These are phyloP conservation scores for Neoarius graeffei DNA, from an alignment of 2,113 vertebrate genomes.

Conservation along the genomic window DNA sequence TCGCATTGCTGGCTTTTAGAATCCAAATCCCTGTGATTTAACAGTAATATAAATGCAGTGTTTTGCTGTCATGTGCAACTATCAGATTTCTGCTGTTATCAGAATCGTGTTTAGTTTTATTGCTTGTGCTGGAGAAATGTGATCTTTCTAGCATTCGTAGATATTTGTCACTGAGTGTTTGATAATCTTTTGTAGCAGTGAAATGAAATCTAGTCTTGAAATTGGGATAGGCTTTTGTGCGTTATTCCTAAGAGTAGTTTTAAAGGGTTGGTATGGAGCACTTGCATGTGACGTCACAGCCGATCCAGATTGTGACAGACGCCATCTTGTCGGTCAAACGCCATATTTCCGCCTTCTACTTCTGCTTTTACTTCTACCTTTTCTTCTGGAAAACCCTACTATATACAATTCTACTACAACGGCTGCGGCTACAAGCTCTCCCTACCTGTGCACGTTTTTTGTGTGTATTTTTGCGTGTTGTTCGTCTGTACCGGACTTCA, in stretches of 20 bases:
- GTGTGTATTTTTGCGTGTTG: too few species aligned
- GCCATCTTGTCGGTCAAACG: too few species aligned
- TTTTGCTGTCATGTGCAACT: constrained; percentile 38
- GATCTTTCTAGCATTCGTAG: constrained; percentile 24
- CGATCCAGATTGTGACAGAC: too few species aligned
- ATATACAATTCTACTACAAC: too few species aligned
- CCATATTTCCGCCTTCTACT: too few species aligned
- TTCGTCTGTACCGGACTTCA: too few species aligned
- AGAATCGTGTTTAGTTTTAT: constrained; percentile 34
- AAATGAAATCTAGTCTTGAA: not conserved
- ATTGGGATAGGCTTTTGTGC: not conserved
- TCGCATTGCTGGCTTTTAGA: constrained; percentile 28
- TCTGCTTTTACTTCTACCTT: too few species aligned
- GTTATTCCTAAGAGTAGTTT: not conserved
- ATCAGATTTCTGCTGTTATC: constrained; percentile 41
- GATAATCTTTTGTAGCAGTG: not conserved
- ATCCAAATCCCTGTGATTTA: constrained; percentile 28
- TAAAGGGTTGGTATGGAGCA: not conserved
- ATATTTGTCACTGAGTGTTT: constrained; percentile 40
- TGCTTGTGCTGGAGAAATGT: constrained; percentile 43
- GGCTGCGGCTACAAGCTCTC: too few species aligned
- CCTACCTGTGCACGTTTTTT: too few species aligned
- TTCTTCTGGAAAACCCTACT: too few species aligned
- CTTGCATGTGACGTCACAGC: too few species aligned
- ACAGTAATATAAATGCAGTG: constrained; percentile 49